Percentiles rank a stretch among this genome's conserved stretches.
Conservation (phyloP, 2,888 invertebrate species). For the Busseola fusca region DNA sequence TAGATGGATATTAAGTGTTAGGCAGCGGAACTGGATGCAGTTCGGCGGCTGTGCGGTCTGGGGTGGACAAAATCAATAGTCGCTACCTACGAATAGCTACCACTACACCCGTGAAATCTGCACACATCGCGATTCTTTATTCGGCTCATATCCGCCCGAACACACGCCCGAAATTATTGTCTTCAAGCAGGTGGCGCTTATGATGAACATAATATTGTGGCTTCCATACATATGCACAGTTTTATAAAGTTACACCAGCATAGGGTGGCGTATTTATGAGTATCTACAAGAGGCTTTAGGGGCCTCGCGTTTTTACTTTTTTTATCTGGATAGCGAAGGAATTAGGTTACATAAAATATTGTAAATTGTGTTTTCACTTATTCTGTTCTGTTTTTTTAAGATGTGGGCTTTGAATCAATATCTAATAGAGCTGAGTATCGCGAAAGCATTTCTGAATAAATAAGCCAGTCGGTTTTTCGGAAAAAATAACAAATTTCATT, state of each 20-base stretch:
- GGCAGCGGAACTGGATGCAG: conserved; percentile 75
- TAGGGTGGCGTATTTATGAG: conserved; percentile 44
- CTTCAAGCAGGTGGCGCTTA: conserved; percentile 79
- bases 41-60: conserved; percentile 80
- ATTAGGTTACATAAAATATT: conserved; percentile 39
- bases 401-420: not conserved
- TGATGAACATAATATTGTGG: conserved; percentile 66
- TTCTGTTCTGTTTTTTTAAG: conserved; percentile 4
- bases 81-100: conserved; percentile 83
- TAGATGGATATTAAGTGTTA: conserved; percentile 77
- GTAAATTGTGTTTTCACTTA: conserved; percentile 7
- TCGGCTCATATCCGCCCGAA: conserved; percentile 76
- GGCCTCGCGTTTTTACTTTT: conserved; percentile 19
- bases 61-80: conserved; percentile 89
- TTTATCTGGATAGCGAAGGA: conserved; percentile 13
- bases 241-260: conserved; percentile 47
- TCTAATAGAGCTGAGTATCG: not conserved
- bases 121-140: conserved; percentile 86
- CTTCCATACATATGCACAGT: conserved; percentile 61
- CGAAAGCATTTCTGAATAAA: conserved; percentile 14
- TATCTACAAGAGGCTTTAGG: conserved; percentile 29
- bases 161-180: conserved; percentile 73
- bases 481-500: conserved; percentile 39
- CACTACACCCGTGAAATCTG: conserved; percentile 80
- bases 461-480: conserved; percentile 26